These are phyloP conservation scores for Gymnocheta viridis DNA, from an alignment of 2,888 invertebrate species.

Conservation along the genomic window DNA sequence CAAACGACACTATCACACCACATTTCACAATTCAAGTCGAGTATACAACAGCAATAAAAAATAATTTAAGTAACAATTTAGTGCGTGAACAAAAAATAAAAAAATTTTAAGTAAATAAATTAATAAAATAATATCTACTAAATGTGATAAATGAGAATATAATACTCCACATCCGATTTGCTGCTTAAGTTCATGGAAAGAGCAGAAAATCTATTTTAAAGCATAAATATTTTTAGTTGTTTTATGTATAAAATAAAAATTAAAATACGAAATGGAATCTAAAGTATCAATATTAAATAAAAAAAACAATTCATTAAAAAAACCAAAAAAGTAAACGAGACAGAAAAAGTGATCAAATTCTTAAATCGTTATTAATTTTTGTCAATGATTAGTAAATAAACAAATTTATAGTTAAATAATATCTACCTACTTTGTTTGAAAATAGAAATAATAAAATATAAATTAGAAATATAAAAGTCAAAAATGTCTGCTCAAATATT, in stretches of 20 bases:
- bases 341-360: background rate
- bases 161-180: conserved; percentile 55
- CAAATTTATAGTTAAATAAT: background rate
- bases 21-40: background rate
- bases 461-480: background rate
- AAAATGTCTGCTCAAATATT: conserved; percentile 58
- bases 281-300: background rate
- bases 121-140: background rate
- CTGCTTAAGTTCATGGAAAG: conserved; percentile 6
- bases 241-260: background rate
- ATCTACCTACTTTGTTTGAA: background rate
- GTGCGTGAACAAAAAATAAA: conserved; percentile 50
- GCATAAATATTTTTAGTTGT: background rate
- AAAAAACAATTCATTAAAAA: conserved; percentile 3
- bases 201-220: conserved; percentile 1
- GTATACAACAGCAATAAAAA: conserved; percentile 29
- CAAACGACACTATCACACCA: conserved; percentile 25
- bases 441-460: conserved; percentile 3
- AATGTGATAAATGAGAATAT: conserved; percentile 49
- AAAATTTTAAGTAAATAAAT: conserved; percentile 41
- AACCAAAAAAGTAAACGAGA: background rate
- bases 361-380: background rate
- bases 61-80: conserved; percentile 51
- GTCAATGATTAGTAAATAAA: background rate
- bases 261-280: conserved; percentile 1